Conservation (phyloP, 2,888 invertebrate species). For the Nemotelus nigrinus region DNA sequence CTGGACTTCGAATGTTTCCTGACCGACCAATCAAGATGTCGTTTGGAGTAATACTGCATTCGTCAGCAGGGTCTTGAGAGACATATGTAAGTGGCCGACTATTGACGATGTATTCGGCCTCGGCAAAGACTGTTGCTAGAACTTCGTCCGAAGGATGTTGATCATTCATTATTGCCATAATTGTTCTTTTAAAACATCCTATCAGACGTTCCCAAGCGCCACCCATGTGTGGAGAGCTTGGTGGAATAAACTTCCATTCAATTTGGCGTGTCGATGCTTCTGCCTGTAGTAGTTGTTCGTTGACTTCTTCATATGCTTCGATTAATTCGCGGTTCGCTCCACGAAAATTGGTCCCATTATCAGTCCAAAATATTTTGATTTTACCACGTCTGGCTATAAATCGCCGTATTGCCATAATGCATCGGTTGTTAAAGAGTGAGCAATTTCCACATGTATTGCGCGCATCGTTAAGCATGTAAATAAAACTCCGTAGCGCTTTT, state of each 20-base stretch:
- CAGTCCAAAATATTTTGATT: background rate
- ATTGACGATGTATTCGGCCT: slow-evolving; percentile 16
- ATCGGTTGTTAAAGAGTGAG: background rate
- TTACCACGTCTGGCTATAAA: background rate
- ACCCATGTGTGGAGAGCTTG: background rate
- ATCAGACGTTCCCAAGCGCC: background rate
- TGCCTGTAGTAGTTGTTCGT: background rate
- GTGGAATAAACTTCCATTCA: background rate
- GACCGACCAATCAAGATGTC: background rate
- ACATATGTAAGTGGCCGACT: slow-evolving; percentile 14
- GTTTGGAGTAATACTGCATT: background rate
- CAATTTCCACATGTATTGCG: background rate
- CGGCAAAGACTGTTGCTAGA: background rate
- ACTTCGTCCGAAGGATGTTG: background rate
- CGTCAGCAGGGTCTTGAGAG: background rate
- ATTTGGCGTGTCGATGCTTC: background rate
- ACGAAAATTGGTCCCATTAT: slow-evolving; percentile 4
- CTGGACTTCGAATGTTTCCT: background rate
- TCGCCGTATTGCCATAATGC: background rate
- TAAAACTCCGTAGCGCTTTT: background rate
- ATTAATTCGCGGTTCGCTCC: background rate
- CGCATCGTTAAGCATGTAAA: background rate
- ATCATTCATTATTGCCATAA: background rate
- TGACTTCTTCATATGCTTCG: background rate
- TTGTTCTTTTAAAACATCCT: background rate